Base-by-base conservation (phyloP, 2,113 vertebrate genomes). In the Camarhynchus parvulus region DNA sequence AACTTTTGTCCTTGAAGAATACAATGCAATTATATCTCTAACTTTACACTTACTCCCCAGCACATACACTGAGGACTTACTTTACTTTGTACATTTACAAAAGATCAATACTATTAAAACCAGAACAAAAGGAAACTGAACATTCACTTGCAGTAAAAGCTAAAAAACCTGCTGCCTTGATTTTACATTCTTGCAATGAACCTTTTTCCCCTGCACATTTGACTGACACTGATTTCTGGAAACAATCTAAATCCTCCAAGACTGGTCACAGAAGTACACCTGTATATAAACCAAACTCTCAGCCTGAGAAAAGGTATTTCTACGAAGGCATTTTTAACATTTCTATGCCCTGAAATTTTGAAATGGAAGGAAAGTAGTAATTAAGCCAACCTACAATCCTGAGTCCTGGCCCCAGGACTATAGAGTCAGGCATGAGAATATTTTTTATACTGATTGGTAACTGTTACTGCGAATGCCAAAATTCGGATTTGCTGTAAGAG, bases 1-100 rank as follows among this genome's bases (percentile, higher is more conserved):
- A 94, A 92, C 78, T 90, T 94, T 53, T 94, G 87, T 73, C 94
- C 95, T 96, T 90, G 89, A 96, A 96, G 78, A 90, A 91, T 63
- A 94, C 56, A 90, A 62, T 49, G 72, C 75, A 97, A 94, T 95
- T 94, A 81, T 62, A 64, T 68, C 53, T 92, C 58, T 80, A 41
- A 61, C 62, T 73, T 53, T 52, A 94, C 46, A 90, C 50, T 89
- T 89, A 85, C 63, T 94, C 64, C n/a, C 23, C 35, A 55, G 68
- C 28, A 77, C 2, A 7, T 50, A 79, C 83, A 74, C 87, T 28
- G 52, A 96, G 89, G 84, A 91, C 82, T 93, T 58, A 70, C n/a
- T 90, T 92, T 47, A 86, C 86, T 89, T 27, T 73, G 79, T 61
- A 85, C 67, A n/a, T 79, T 90, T 44, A 13, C 58, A 90, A 78